Evolutionary conservation across 2,113 vertebrate genomes (phyloP).

Genomic region (Colius striatus): DNA sequence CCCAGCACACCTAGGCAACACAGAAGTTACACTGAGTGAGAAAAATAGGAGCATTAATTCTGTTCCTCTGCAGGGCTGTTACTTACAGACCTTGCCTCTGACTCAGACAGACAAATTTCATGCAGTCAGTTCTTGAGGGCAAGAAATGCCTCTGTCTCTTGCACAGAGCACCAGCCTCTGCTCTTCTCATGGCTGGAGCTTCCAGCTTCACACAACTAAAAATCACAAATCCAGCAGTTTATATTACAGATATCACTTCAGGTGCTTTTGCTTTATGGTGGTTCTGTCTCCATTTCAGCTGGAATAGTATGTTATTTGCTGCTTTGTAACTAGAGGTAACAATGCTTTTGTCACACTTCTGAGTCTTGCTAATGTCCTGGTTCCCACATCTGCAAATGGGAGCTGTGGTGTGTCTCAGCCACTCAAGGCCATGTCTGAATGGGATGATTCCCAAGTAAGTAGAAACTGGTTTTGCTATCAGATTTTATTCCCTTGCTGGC

Average conservation of each 20-base stretch:
- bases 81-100: slow-evolving; percentile 1
- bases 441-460: neutral
- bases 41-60: slow-evolving; percentile 39
- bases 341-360: neutral
- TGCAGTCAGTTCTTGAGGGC: neutral
- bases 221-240: neutral
- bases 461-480: neutral
- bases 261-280: neutral
- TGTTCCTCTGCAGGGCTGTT: neutral
- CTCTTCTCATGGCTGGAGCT: neutral
- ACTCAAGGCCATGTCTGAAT: rapidly evolving
- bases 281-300: neutral
- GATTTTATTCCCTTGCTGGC: neutral
- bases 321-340: neutral
- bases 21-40: neutral
- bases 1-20: slow-evolving; percentile 5
- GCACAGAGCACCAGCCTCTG: neutral
- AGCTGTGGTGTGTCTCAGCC: neutral
- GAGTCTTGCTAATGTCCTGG: neutral
- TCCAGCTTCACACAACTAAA: slow-evolving; percentile 29
- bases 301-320: neutral
- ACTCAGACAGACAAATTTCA: slow-evolving; percentile 1
- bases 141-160: neutral
- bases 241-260: neutral
- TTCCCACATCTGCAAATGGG: neutral